Base-by-base conservation (phyloP, 2,797 vertebrate genomes). In the Centropyge bicolor region DNA sequence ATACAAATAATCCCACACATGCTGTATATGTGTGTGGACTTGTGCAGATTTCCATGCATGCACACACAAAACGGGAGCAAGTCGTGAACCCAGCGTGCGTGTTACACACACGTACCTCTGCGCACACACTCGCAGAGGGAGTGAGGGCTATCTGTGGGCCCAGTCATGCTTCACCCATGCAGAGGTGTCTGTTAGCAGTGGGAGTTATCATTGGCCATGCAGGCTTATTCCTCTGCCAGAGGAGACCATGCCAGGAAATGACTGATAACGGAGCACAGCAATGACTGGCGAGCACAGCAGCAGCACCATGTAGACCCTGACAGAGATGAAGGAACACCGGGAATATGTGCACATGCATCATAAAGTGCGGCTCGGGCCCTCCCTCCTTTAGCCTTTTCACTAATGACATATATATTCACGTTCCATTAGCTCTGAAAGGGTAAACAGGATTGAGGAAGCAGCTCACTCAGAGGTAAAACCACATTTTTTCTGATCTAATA, bases 161-260 rank as follows among this genome's bases (percentile, higher is more conserved):
- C 88, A 90, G 86, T 81, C 86, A 82, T 90, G 90, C 90, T 86
- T 87, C 83, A 90, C 85, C 80, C 88, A 87, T 83, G 87, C 84
- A 87, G 89, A 90, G 92, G 88, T 92, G 87, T 91, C 88, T 90
- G 87, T 82, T 93, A 87, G 86, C 89, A 76, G 87, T 74, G 75
- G 84, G 89, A 91, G 86, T 92, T 90, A 90, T 92, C 90, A 85
- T 80, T 92, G 92, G 87, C 89, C 85, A 89, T 57, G 87, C 79
- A 87, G 82, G 89, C 86, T 88, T 88, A 89, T 90, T 88, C 76
- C 85, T 80, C 86, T 76, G 89, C 88, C 90, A 90, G 82, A 76
- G 72, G 83, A 89, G 57, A 46, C 76, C 79, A 38, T 84, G 85
- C 83, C 89, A 90, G 77, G 82, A 87, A 92, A 85, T 88, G 80